Conservation (phyloP, 2,113 vertebrate genomes). For the Marmota flaviventris region DNA sequence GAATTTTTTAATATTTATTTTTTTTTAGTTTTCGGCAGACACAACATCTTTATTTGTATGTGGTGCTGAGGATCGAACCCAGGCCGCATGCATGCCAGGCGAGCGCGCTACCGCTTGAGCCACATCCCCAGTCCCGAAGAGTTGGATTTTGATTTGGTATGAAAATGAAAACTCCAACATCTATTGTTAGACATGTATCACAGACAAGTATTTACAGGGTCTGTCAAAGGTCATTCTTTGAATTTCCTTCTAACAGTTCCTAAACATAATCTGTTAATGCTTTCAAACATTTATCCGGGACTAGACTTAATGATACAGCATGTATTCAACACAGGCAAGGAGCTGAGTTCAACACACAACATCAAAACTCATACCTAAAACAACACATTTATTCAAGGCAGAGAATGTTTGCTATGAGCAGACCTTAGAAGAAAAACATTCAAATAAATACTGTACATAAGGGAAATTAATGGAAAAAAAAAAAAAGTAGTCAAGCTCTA, state of each 20-base stretch:
- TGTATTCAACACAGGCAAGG: not conserved
- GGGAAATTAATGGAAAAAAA: constrained; percentile 13
- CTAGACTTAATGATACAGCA: not conserved
- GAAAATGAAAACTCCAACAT: constrained; percentile 64
- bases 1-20: no score
- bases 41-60: no score
- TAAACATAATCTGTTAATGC: constrained; percentile 31
- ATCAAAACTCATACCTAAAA: constrained; percentile 11
- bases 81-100: no score
- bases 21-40: no score
- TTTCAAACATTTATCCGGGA: not conserved
- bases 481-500: constrained; percentile 25
- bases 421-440: constrained; percentile 47
- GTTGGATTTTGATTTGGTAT: constrained; percentile 14
- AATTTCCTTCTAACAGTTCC: not conserved
- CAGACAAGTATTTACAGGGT: not conserved
- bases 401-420: not conserved
- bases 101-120: no score
- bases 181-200: not conserved
- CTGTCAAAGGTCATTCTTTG: constrained; percentile 13
- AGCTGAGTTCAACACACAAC: not conserved
- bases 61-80: no score
- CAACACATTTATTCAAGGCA: not conserved
- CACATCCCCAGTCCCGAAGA: not conserved
- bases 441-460: not conserved